Conservation (phyloP, 2,888 invertebrate genomes). For the Baccha elongata region DNA sequence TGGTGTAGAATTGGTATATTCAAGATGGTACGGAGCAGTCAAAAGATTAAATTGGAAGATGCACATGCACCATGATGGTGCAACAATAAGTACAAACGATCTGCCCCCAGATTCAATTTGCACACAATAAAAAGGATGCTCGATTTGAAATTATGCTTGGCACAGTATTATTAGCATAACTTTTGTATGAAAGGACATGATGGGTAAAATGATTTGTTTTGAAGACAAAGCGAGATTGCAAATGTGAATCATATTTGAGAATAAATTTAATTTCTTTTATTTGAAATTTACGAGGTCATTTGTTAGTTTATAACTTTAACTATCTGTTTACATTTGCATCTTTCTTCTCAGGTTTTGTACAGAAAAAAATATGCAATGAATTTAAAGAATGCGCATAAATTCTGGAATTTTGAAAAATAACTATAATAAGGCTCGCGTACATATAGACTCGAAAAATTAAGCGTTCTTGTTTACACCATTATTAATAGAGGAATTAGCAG, state of each 20-base stretch:
- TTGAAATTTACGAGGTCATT: too few species aligned
- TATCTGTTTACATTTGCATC: too few species aligned
- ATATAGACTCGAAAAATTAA: too few species aligned
- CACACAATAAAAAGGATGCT: constrained; percentile 71
- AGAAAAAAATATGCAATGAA: too few species aligned
- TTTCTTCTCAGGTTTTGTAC: too few species aligned
- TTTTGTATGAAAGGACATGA: neutral
- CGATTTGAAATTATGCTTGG: constrained; percentile 30
- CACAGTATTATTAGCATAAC: constrained; percentile 42
- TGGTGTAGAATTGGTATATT: constrained; percentile 15
- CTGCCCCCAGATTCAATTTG: constrained; percentile 60
- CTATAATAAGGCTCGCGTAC: too few species aligned
- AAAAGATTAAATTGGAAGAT: constrained; percentile 7
- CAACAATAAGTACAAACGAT: constrained; percentile 9
- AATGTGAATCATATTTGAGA: neutral
- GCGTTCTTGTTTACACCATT: too few species aligned
- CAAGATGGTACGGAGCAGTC: constrained; percentile 14
- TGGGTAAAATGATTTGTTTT: neutral
- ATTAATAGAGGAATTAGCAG: too few species aligned
- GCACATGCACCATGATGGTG: neutral
- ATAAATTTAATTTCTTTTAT: neutral
- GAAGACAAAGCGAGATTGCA: neutral
- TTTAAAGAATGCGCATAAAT: too few species aligned
- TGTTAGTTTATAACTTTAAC: too few species aligned
- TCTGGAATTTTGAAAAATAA: too few species aligned